phyloP scores from a whole-genome alignment of 2,888 invertebrate genomes.

The Stenurella melanura region DNA sequence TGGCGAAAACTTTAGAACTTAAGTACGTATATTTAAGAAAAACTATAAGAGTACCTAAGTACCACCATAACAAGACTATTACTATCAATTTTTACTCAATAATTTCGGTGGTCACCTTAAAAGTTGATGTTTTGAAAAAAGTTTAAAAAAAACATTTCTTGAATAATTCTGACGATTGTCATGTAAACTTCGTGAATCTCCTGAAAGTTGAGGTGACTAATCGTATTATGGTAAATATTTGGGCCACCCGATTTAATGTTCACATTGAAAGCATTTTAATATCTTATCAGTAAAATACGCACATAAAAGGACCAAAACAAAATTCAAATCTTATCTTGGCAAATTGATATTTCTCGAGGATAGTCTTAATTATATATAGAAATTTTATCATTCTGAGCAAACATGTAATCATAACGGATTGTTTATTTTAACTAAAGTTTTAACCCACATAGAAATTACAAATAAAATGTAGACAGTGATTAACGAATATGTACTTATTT shows the following conservation, averaged over 20 bases:
- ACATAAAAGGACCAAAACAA: constrained; percentile 21
- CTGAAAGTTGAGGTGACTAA: too few relatives aligned
- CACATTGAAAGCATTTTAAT: not conserved
- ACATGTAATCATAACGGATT: constrained; percentile 14
- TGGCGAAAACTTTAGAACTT: too few relatives aligned
- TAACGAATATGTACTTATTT: not conserved
- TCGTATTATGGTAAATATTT: not conserved
- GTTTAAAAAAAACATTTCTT: too few relatives aligned
- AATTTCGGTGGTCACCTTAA: too few relatives aligned
- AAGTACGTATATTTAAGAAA: too few relatives aligned
- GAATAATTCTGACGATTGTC: too few relatives aligned
- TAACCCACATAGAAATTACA: not conserved
- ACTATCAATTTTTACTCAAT: too few relatives aligned
- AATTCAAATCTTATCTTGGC: constrained; percentile 22
- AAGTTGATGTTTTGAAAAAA: too few relatives aligned
- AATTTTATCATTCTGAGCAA: constrained; percentile 18
- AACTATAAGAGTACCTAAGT: too few relatives aligned
- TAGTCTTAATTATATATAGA: constrained; percentile 12
- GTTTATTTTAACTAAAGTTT: constrained; percentile 9
- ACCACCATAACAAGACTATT: too few relatives aligned
- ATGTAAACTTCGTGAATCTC: too few relatives aligned
- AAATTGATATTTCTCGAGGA: constrained; percentile 11
- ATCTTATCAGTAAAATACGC: constrained; percentile 7
- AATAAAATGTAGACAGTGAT: not conserved
- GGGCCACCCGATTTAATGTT: not conserved